Evolutionary conservation across 1,140 invertebrate genomes (phyloP).

Genomic region (Pantala flavescens): DNA sequence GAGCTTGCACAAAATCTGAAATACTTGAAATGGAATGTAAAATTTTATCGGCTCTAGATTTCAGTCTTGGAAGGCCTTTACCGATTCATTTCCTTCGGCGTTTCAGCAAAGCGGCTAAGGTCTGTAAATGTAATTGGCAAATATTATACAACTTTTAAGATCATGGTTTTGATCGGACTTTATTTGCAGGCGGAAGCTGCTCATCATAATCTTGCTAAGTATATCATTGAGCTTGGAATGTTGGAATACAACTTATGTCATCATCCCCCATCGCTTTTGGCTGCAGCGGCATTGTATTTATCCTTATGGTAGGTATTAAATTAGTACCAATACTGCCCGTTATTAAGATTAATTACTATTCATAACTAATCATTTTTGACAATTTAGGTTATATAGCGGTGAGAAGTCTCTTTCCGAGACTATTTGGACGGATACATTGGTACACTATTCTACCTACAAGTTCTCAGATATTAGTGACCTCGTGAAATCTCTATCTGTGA

Average conservation of each 20-base stretch:
- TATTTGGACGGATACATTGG: conserved; percentile 48
- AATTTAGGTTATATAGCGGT: conserved; percentile 30
- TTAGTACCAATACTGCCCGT: background rate
- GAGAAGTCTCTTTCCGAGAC: conserved; percentile 31
- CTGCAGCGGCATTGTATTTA: conserved; percentile 62
- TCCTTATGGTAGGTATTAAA: conserved; percentile 39
- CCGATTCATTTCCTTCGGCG: conserved; percentile 81
- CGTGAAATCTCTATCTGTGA: conserved; percentile 44
- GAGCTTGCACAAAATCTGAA: conserved; percentile 69
- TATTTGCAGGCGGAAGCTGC: conserved; percentile 47
- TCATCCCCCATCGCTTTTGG: conserved; percentile 67
- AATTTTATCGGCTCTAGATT: conserved; percentile 65
- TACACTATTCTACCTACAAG: conserved; percentile 50
- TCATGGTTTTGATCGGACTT: conserved; percentile 2
- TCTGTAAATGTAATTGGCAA: conserved; percentile 27
- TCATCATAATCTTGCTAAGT: conserved; percentile 83
- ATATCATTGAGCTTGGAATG: conserved; percentile 77
- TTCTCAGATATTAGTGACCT: conserved; percentile 46
- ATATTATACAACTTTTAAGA: too few relatives aligned
- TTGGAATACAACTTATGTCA: conserved; percentile 74
- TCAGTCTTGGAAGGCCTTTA: conserved; percentile 70
- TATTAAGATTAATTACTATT: conserved; percentile 12
- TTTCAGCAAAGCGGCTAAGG: conserved; percentile 62
- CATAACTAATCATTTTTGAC: conserved; percentile 14
- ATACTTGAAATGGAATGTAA: conserved; percentile 75